A percentile compares a stretch with the other conserved stretches of the same genome.
Evolutionary conservation across 2,113 vertebrate species (phyloP).

Genomic region (Xiphias gladius): DNA sequence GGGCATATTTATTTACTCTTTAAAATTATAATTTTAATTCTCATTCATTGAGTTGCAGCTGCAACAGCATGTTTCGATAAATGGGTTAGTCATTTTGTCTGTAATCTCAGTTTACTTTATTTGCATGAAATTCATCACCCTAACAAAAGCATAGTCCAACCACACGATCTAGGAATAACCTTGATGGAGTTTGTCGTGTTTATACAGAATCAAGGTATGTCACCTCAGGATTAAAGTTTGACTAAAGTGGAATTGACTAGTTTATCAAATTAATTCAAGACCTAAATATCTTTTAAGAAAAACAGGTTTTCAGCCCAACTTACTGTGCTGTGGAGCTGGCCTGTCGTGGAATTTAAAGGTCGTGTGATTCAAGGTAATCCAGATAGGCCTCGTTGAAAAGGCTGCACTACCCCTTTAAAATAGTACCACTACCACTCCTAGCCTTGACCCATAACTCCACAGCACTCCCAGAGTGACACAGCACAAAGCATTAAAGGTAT

Average conservation of each 20-base stretch:
- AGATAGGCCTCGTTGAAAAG: constrained; percentile 8
- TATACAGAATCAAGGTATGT: not conserved
- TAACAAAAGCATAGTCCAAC: constrained; percentile 14
- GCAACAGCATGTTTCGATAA: too few relatives aligned
- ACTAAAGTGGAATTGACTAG: not conserved
- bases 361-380: not conserved
- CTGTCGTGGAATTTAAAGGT: not conserved
- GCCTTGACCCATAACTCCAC: constrained; percentile 51
- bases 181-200: not conserved
- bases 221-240: not conserved
- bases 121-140: not conserved
- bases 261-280: not conserved
- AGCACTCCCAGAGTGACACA: constrained; percentile 53
- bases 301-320: not conserved
- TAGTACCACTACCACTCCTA: not conserved
- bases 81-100: not conserved
- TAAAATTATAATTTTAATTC: not conserved
- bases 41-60: not conserved
- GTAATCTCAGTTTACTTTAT: not conserved
- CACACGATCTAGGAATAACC: not conserved
- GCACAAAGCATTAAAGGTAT: constrained; percentile 55
- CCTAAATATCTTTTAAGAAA: not conserved
- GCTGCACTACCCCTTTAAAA: constrained; percentile 46
- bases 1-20: too few relatives aligned
- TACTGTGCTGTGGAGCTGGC: not conserved